Base-by-base conservation (phyloP, 2,888 invertebrate genomes). In the Homarus gammarus region DNA sequence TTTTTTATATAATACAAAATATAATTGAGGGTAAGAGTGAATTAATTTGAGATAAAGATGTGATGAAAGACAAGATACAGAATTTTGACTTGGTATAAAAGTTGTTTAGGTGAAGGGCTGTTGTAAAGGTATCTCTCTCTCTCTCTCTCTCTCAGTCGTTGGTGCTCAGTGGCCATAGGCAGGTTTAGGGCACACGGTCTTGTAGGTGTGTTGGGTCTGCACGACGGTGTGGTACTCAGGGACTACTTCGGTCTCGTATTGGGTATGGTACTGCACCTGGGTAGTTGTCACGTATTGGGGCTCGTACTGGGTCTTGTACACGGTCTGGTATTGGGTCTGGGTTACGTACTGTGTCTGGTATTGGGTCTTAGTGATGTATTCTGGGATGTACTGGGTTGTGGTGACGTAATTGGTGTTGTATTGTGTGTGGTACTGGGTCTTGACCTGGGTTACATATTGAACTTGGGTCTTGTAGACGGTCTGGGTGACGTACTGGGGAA, bases 181-280 rank as follows among this genome's bases (percentile, higher is more conserved):
- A 12, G 82, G 82, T 18, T 75, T 77, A 70, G 90, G 87, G 56
- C 90, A 90, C 15, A 83, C 83, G 33, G 90, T 90, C 73, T 87
- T 87, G 61, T 90, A 90, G 31, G 82, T 77, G 51, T 81, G 82
- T 38, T 79, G 85, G 36, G 78, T 78, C 70, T 90, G 70, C 18
- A 64, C 51, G 31, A 90, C 61, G 56, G 90, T 90, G 44, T 83
- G 36, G 78, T 90, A 90, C 56, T 85, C 22, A 27, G 90, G 90
- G 70, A 87, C 87, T 40, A 72, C 70, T 68, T 83, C 64, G 40
- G 89, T 89, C 87, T 91, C 36, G 89, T 91, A 91, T 77, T 91
- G 81, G 68, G 87, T 87, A 64, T 90, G 82, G 72, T 85, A 85
- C 83, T 61, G 33, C n/a, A 61, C 72, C 44, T 83, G 5, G 70